These are phyloP conservation scores for Pyralis farinalis DNA, from an alignment of 2,888 invertebrate genomes.

Conservation along the genomic window DNA sequence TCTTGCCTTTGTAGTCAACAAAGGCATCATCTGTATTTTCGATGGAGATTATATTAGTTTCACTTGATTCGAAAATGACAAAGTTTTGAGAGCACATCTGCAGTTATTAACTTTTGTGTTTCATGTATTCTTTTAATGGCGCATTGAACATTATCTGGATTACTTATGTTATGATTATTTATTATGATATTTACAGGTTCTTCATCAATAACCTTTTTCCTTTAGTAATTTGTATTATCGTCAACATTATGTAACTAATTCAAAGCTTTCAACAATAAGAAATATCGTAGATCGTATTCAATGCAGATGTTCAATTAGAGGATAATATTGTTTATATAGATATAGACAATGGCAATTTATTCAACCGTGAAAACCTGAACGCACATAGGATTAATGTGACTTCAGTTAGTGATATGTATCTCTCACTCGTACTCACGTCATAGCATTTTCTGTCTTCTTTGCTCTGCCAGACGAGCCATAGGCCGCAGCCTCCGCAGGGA, in stretches of 20 bases:
- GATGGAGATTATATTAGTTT: constrained; percentile 10
- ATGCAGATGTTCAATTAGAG: no score
- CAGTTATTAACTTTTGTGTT: no score
- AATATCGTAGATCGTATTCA: no score
- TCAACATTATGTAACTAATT: no score
- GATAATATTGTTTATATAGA: neutral
- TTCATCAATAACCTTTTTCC: no score
- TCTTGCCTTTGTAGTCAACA: constrained; percentile 36
- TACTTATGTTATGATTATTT: no score
- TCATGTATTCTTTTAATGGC: no score
- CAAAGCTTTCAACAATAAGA: no score
- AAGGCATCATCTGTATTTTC: constrained; percentile 29
- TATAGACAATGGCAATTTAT: constrained; percentile 21
- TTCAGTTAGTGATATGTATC: constrained; percentile 27
- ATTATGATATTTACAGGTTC: no score
- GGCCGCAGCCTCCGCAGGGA: constrained; percentile 45
- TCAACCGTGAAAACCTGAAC: constrained; percentile 23
- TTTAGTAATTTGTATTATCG: no score
- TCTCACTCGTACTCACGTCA: constrained; percentile 36
- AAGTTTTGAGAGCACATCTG: no score
- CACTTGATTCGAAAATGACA: neutral
- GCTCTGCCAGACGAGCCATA: constrained; percentile 25
- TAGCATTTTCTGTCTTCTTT: constrained; percentile 40
- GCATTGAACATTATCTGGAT: no score
- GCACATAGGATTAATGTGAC: constrained; percentile 15